A percentile compares a stretch with the other conserved stretches of the same genome.
phyloP scores from a whole-genome alignment of 2,113 vertebrate species.

The Osmerus eperlanus region DNA sequence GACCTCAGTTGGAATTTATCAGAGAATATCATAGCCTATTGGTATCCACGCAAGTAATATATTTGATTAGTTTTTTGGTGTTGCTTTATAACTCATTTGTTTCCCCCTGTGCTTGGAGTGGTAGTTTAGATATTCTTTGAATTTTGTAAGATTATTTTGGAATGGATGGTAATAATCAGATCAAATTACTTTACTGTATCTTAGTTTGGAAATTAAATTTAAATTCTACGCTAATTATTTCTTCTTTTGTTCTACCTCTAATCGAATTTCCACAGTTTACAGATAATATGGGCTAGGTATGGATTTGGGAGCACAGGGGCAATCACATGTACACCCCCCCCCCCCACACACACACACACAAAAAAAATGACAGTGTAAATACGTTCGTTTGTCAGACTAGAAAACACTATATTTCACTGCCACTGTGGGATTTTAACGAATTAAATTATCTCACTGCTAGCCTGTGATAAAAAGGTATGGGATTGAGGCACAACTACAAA shows the following conservation, averaged over 20 bases:
- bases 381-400: constrained; percentile 62
- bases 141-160: no score
- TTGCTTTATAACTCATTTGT: constrained; percentile 45
- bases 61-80: constrained; percentile 39
- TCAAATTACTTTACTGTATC: not conserved
- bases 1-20: constrained; percentile 63
- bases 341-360: no score
- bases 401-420: constrained; percentile 66
- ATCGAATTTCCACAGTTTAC: constrained; percentile 69
- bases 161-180: no score
- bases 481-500: constrained; percentile 51
- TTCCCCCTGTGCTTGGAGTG: constrained; percentile 21
- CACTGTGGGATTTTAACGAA: constrained; percentile 70
- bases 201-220: not conserved
- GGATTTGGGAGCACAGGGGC: constrained; percentile 58
- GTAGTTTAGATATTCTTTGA: no score
- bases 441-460: constrained; percentile 67
- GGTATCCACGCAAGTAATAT: constrained; percentile 20
- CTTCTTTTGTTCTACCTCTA: constrained; percentile 34
- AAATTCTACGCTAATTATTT: not conserved
- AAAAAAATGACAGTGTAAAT: constrained; percentile 54
- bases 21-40: constrained; percentile 42
- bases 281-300: constrained; percentile 33
- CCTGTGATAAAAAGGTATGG: constrained; percentile 61
- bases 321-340: constrained; percentile 58